These are phyloP conservation scores for Hemicrepidius hirtus DNA, from an alignment of 2,888 invertebrate species.

Conservation along the genomic window DNA sequence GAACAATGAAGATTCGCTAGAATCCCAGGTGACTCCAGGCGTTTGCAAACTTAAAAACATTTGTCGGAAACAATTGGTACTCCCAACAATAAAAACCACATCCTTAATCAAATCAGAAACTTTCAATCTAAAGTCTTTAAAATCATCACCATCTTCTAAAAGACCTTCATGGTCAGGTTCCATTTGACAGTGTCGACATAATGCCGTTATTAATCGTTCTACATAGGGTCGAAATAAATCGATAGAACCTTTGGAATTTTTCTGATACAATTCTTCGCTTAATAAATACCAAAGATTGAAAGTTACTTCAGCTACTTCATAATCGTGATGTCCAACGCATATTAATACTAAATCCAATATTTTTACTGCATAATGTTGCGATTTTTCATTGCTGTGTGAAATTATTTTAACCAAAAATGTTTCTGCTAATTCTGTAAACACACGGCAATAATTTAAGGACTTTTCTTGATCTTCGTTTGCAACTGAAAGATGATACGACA, in stretches of 20 bases:
- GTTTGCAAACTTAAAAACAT: conserved; percentile 87
- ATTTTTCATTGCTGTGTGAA: conserved; percentile 75
- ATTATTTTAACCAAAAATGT: conserved; percentile 91
- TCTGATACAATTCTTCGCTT: conserved; percentile 94
- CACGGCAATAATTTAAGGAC: conserved; percentile 93
- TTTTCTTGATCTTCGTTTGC: conserved; percentile 96
- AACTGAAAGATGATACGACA: conserved; percentile 92
- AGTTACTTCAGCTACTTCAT: conserved; percentile 94
- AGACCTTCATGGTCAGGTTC: conserved; percentile 95
- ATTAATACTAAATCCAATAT: conserved; percentile 91
- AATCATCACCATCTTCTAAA: conserved; percentile 89
- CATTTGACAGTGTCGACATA: conserved; percentile 95
- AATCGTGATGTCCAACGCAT: conserved; percentile 97
- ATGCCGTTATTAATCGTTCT: conserved; percentile 90
- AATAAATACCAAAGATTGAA: conserved; percentile 98
- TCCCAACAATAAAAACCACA: conserved; percentile 96
- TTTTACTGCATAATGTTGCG: conserved; percentile 85
- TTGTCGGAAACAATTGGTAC: conserved; percentile 92
- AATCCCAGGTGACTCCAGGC: conserved; percentile 90
- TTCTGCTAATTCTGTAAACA: conserved; percentile 96
- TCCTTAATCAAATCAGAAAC: conserved; percentile 97
- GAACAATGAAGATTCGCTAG: conserved; percentile 94
- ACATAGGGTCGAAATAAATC: conserved; percentile 92
- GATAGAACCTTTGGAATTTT: conserved; percentile 87
- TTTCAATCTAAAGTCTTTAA: conserved; percentile 87